Evolutionary conservation across 2,113 vertebrate genomes (phyloP).

Genomic region (Ariopsis seemanni): DNA sequence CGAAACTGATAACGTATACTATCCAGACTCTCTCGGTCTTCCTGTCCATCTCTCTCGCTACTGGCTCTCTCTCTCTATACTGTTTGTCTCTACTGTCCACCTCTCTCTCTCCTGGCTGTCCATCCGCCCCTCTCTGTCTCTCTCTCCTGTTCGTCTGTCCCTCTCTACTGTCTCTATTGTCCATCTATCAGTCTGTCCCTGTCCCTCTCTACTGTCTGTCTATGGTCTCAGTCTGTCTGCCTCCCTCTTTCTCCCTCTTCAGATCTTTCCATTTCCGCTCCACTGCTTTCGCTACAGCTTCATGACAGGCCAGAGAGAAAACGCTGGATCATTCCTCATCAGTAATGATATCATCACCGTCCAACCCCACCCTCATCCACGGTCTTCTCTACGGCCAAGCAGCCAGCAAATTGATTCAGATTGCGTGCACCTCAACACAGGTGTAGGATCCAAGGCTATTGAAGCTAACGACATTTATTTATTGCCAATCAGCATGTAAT

Average conservation of each 20-base stretch:
- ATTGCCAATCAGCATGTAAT: slow-evolving; percentile 32
- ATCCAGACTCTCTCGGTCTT: not conserved
- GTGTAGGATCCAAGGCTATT: slow-evolving; percentile 1
- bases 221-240: not conserved
- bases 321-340: slow-evolving; percentile 23
- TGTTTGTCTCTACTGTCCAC: not conserved
- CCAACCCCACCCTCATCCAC: not conserved
- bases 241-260: not conserved
- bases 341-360: slow-evolving; percentile 17
- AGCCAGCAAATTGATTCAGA: slow-evolving; percentile 31
- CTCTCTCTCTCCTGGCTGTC: not conserved
- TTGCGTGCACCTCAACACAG: not conserved
- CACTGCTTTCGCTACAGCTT: slow-evolving; percentile 45
- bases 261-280: slow-evolving; percentile 35
- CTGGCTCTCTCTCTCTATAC: too few relatives aligned
- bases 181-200: not conserved
- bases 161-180: not conserved
- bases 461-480: slow-evolving; percentile 34
- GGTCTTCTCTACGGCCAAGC: slow-evolving; percentile 43
- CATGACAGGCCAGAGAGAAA: slow-evolving; percentile 37
- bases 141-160: not conserved
- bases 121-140: not conserved
- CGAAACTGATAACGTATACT: not conserved
- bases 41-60: not conserved
- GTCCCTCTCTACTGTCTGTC: not conserved